Evolutionary conservation across 2,797 vertebrate genomes (phyloP).

Genomic region (Pristis pectinata): DNA sequence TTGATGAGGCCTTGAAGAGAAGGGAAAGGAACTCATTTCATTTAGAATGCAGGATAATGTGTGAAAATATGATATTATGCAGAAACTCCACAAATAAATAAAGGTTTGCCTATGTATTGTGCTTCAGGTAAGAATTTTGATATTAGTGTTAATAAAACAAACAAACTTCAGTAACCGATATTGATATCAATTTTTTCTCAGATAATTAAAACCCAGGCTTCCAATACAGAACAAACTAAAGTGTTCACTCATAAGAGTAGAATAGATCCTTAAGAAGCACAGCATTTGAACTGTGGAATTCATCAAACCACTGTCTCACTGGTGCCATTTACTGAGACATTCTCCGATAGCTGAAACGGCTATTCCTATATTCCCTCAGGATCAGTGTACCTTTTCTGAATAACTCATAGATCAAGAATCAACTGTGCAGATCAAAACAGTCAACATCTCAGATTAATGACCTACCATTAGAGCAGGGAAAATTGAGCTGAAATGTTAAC

Average conservation of each 20-base stretch:
- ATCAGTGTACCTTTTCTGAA: not conserved
- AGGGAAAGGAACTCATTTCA: not conserved
- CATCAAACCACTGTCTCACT: not conserved
- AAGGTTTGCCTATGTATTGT: not conserved
- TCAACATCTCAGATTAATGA: too few species aligned
- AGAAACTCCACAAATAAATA: not conserved
- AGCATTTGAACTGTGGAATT: not conserved
- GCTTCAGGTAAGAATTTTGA: not conserved
- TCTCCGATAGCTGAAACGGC: not conserved
- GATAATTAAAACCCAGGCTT: not conserved
- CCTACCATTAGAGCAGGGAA: too few species aligned
- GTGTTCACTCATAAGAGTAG: not conserved
- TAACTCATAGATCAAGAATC: too few species aligned
- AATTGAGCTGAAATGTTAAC: too few species aligned
- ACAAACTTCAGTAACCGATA: not conserved
- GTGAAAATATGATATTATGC: not conserved
- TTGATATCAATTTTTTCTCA: not conserved
- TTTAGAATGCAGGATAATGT: not conserved
- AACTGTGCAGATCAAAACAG: too few species aligned
- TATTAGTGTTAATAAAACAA: not conserved
- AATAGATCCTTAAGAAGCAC: not conserved
- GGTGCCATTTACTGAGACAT: not conserved
- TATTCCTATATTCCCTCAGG: not conserved
- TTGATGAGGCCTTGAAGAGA: not conserved
- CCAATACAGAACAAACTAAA: not conserved